Evolutionary conservation across 64 coral and sea anemone species (phyloP).

Genomic region (Montipora cactus): DNA sequence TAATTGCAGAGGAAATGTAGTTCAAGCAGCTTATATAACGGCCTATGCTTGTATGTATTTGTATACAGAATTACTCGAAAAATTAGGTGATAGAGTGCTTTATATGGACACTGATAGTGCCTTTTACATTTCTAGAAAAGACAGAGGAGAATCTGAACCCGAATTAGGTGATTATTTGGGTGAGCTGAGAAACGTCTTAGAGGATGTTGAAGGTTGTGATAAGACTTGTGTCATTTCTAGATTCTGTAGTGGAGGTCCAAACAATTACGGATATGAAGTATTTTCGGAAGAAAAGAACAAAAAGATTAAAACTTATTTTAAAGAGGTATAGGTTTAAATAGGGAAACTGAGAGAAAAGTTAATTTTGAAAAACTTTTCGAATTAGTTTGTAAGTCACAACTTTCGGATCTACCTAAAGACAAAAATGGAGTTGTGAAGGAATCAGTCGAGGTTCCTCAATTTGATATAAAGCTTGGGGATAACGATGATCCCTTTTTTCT

Average conservation of each 20-base stretch:
- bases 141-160: neutral
- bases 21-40: neutral
- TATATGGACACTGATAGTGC: slow-evolving; percentile 38
- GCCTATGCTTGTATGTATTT: neutral
- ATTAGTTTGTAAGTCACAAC: no score
- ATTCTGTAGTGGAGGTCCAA: neutral
- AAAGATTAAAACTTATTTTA: no score
- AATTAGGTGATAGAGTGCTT: neutral
- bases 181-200: neutral
- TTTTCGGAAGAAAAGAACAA: no score
- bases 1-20: neutral
- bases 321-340: no score
- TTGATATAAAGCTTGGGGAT: no score
- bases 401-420: no score
- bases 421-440: no score
- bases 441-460: no score
- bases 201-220: no score
- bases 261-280: neutral
- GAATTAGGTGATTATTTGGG: neutral
- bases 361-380: no score
- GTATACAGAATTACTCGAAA: neutral
- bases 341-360: no score
- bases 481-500: no score
- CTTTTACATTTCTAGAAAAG: neutral
- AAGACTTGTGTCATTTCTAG: neutral